Conservation (phyloP, 2,113 vertebrate species). For the Glaucomys volans region DNA sequence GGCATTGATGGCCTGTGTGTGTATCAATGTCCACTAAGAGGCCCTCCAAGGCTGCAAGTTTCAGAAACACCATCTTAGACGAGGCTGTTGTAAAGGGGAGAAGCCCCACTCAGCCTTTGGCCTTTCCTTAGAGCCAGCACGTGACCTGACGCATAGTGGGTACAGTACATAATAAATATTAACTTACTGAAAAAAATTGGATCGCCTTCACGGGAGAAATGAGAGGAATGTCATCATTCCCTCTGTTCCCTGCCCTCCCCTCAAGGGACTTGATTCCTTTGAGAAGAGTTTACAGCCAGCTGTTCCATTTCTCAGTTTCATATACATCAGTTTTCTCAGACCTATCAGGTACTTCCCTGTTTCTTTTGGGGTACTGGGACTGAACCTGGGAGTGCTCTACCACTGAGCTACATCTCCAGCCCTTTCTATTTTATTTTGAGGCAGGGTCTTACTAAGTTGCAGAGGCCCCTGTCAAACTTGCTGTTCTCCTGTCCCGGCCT, state of each 20-base stretch:
- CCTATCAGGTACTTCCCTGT: too few species aligned
- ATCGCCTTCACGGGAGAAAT: not conserved
- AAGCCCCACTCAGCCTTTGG: not conserved
- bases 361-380: not conserved
- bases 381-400: too few species aligned
- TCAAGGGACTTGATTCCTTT: not conserved
- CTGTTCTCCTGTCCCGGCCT: too few species aligned
- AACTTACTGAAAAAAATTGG: constrained; percentile 7
- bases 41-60: not conserved
- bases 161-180: not conserved
- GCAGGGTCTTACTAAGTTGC: too few species aligned
- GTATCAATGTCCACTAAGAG: not conserved
- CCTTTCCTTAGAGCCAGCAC: not conserved
- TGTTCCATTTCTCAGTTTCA: not conserved
- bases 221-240: not conserved
- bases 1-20: not conserved
- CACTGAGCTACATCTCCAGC: too few species aligned
- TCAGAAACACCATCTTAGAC: not conserved
- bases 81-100: not conserved
- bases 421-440: not conserved
- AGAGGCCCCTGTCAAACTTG: too few species aligned
- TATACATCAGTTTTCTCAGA: not conserved
- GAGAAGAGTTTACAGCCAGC: not conserved
- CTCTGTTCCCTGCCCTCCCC: not conserved
- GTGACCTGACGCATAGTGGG: not conserved